Conservation (phyloP, 2,797 vertebrate genomes). For the Cephalopachus bancanus region DNA sequence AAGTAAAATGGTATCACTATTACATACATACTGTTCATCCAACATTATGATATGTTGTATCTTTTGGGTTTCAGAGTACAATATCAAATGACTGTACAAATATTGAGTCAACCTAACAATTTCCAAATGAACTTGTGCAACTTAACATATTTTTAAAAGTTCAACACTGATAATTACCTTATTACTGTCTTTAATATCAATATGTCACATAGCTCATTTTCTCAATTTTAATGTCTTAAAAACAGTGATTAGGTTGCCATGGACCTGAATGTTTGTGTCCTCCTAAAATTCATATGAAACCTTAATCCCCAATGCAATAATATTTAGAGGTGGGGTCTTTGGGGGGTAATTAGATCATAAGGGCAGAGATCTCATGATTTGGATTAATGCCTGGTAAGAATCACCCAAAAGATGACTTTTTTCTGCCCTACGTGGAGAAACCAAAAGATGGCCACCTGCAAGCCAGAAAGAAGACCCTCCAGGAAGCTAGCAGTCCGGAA, state of each 20-base stretch:
- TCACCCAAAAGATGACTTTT: background rate
- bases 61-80: constrained; percentile 38
- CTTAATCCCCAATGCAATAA: no score
- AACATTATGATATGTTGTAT: background rate
- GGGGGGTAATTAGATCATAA: background rate
- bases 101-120: background rate
- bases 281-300: background rate
- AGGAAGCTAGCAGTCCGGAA: background rate
- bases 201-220: background rate
- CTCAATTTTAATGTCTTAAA: constrained; percentile 16
- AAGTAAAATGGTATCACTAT: constrained; percentile 8
- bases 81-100: constrained; percentile 11
- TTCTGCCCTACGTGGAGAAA: background rate
- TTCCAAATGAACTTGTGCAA: constrained; percentile 25
- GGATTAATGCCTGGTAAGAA: background rate
- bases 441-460: background rate
- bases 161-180: background rate
- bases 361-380: background rate
- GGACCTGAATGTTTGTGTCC: background rate
- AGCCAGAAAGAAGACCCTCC: background rate
- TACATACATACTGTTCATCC: background rate
- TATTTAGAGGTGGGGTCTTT: background rate
- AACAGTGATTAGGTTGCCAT: background rate
- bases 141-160: background rate
- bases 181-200: background rate